A percentile compares a stretch with the other conserved stretches of the same genome.
Conservation (phyloP, 2,888 invertebrate genomes). For the Prionchulus punctatus region DNA sequence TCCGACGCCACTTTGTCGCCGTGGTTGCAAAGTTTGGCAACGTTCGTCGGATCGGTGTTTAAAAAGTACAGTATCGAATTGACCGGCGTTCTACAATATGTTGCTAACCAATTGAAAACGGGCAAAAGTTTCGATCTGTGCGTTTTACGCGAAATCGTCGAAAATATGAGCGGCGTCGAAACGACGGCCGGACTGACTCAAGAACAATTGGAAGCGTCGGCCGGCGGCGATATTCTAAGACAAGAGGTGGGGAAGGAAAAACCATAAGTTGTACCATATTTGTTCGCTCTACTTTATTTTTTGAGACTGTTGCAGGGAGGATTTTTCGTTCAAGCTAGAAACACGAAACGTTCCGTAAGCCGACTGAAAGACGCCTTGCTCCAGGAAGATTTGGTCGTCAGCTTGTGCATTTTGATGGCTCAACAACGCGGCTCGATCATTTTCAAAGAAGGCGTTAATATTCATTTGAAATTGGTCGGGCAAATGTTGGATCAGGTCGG, state of each 20-base stretch:
- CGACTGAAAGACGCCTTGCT: slow-evolving; percentile 84
- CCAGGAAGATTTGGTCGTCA: slow-evolving; percentile 73
- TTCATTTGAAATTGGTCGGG: slow-evolving; percentile 56
- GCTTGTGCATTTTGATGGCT: slow-evolving; percentile 79
- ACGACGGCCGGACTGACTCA: slow-evolving; percentile 85
- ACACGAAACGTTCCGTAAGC: slow-evolving; percentile 83
- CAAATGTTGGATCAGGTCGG: slow-evolving; percentile 48
- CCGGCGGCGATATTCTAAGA: slow-evolving; percentile 82
- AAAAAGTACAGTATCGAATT: slow-evolving; percentile 93
- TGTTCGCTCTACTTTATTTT: slow-evolving; percentile 1
- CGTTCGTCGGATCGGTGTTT: slow-evolving; percentile 85
- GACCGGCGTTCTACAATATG: slow-evolving; percentile 82
- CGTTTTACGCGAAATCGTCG: slow-evolving; percentile 86
- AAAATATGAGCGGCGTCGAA: slow-evolving; percentile 98
- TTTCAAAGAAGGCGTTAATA: slow-evolving; percentile 38
- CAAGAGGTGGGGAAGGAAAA: slow-evolving; percentile 55
- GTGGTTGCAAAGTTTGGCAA: slow-evolving; percentile 47
- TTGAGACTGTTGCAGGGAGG: slow-evolving; percentile 52
- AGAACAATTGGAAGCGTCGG: slow-evolving; percentile 88
- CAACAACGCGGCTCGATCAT: slow-evolving; percentile 93
- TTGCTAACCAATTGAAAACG: slow-evolving; percentile 86
- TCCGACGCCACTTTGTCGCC: slow-evolving; percentile 72
- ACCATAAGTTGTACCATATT: background rate
- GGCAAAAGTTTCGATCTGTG: slow-evolving; percentile 70
- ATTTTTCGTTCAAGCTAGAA: slow-evolving; percentile 87